A percentile compares a stretch with the other conserved stretches of the same genome.
phyloP scores from a whole-genome alignment of 2,113 vertebrate species.

The Struthio camelus region DNA sequence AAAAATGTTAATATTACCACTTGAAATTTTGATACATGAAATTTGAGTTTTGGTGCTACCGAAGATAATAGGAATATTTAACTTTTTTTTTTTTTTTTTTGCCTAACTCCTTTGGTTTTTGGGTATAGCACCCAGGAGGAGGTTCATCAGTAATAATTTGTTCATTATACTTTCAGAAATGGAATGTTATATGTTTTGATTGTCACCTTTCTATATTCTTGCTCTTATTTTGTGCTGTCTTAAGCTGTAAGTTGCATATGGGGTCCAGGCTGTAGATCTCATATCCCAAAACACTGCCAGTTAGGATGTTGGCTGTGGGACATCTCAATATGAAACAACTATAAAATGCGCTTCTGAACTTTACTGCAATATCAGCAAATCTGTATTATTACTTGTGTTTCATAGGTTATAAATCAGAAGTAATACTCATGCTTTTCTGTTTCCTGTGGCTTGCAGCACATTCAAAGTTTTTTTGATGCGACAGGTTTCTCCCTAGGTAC shows the following conservation, averaged over 20 bases:
- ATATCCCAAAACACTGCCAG: neutral
- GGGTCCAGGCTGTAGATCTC: neutral
- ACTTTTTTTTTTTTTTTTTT: neutral
- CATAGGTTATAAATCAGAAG: constrained; percentile 41
- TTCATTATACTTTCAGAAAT: neutral
- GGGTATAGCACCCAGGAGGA: neutral
- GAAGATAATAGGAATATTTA: neutral
- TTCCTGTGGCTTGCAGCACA: neutral
- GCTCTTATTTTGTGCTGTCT: neutral
- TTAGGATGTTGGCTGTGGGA: constrained; percentile 27
- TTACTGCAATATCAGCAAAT: neutral
- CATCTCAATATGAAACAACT: neutral
- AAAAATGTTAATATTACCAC: neutral
- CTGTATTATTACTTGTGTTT: neutral
- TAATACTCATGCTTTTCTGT: neutral
- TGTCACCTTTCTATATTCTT: neutral
- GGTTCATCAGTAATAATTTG: neutral
- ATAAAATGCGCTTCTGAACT: constrained; percentile 3
- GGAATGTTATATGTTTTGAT: accelerated
- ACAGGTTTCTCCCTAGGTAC: neutral
- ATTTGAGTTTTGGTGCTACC: accelerated
- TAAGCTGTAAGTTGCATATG: neutral
- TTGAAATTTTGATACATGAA: neutral
- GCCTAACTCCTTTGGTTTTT: neutral
- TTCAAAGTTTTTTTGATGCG: neutral